These are phyloP conservation scores for Drosophila gaucha DNA, from an alignment of 2,888 invertebrate genomes.

Conservation along the genomic window DNA sequence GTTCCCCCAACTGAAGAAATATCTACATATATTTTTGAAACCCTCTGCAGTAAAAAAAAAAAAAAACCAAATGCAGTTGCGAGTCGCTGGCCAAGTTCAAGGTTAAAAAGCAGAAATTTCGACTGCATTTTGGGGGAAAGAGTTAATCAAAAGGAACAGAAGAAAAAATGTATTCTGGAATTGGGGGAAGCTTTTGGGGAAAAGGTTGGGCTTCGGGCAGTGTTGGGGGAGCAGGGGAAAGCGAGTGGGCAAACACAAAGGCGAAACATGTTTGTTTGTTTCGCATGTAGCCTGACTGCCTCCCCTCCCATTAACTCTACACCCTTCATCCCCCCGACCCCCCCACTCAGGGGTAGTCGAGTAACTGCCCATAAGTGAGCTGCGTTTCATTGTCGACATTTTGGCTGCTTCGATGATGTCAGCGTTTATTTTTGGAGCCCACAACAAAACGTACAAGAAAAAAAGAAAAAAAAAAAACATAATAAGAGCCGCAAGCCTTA, in stretches of 20 bases:
- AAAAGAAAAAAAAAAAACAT: constrained; percentile 27
- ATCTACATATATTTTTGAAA: constrained; percentile 2
- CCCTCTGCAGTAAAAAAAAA: neutral
- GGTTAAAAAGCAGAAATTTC: constrained; percentile 3
- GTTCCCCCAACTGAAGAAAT: neutral
- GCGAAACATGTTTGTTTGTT: constrained; percentile 37
- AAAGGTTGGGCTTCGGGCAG: neutral
- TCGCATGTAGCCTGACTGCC: neutral
- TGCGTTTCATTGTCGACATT: constrained; percentile 63
- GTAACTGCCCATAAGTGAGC: constrained; percentile 58
- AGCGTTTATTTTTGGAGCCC: constrained; percentile 73
- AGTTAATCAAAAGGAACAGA: neutral
- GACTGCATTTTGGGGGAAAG: constrained; percentile 7
- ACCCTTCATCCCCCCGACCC: neutral
- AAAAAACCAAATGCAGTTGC: constrained; percentile 6
- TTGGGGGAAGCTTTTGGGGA: constrained; percentile 10
- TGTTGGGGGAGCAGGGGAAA: neutral
- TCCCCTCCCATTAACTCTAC: neutral
- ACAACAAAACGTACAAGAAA: constrained; percentile 28
- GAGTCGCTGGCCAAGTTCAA: constrained; percentile 19
- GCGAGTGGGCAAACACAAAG: constrained; percentile 22
- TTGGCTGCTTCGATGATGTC: constrained; percentile 67
- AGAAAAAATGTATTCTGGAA: constrained; percentile 5
- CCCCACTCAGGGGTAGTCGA: neutral
- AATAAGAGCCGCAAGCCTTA: constrained; percentile 47